A percentile compares a stretch with the other conserved stretches of the same genome.
Evolutionary conservation across 2,888 invertebrate species (phyloP).

Genomic region (Sceliomorpha sp.): DNA sequence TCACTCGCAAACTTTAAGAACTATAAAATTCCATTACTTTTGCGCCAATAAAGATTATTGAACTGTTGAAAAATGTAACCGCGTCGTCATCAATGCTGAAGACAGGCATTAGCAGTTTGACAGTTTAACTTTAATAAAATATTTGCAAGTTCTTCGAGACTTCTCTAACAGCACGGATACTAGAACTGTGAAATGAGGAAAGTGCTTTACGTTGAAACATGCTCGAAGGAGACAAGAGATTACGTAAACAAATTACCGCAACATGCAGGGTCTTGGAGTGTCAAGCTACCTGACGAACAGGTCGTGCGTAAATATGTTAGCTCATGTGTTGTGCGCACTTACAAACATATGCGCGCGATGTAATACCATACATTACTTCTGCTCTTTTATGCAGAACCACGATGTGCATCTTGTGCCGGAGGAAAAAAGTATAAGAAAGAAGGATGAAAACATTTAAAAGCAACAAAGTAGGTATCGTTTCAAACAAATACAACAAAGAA

Average conservation of each 20-base stretch:
- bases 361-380: background rate
- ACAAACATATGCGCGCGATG: background rate
- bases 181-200: constrained; percentile 8
- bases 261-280: constrained; percentile 9
- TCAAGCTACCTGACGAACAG: constrained; percentile 13
- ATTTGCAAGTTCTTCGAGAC: constrained; percentile 1
- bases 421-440: no score
- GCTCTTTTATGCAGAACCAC: background rate
- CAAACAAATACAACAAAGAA: no score
- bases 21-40: no score
- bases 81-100: no score
- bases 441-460: no score
- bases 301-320: constrained; percentile 17
- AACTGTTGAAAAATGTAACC: no score
- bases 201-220: constrained; percentile 5
- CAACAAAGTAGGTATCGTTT: no score
- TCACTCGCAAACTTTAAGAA: no score
- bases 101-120: constrained; percentile 20
- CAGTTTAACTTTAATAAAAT: constrained; percentile 9
- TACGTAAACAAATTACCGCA: constrained; percentile 18
- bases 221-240: constrained; percentile 13
- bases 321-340: constrained; percentile 6
- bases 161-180: constrained; percentile 5
- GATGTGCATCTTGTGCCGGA: background rate
- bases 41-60: no score